These are phyloP conservation scores for Acomys russatus DNA, from an alignment of 2,797 vertebrate genomes.

Conservation along the genomic window DNA sequence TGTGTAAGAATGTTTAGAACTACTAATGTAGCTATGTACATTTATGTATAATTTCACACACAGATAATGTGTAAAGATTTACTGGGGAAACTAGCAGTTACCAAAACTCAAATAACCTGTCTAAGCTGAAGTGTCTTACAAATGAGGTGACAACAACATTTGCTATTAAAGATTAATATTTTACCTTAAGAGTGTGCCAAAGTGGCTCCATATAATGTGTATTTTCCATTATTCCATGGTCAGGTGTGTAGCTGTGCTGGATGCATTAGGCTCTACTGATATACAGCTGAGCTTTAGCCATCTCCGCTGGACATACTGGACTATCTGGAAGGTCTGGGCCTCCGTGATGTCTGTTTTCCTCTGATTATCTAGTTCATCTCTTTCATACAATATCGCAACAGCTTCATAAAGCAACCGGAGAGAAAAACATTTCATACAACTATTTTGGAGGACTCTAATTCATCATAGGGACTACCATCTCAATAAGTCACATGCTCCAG, in stretches of 20 bases:
- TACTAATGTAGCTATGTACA: neutral
- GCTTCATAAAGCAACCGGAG: neutral
- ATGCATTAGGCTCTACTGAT: neutral
- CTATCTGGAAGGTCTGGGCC: neutral
- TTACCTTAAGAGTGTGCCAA: neutral
- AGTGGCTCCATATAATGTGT: neutral
- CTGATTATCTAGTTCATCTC: neutral
- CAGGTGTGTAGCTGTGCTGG: neutral
- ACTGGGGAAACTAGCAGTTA: neutral
- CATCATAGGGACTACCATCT: neutral
- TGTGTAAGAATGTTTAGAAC: too few species aligned
- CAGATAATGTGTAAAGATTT: neutral
- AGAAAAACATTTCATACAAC: neutral
- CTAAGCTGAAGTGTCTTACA: neutral
- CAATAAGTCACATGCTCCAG: neutral
- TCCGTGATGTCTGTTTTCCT: neutral
- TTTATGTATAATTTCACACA: neutral
- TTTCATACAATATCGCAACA: neutral
- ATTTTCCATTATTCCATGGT: neutral
- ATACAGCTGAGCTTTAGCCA: neutral
- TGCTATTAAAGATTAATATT: neutral
- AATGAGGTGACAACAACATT: neutral
- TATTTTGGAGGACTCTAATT: neutral
- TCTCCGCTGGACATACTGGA: rapidly evolving
- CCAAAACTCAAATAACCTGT: neutral